Percentiles rank a stretch among this genome's conserved stretches.
Evolutionary conservation across 1,140 invertebrate species (phyloP).

Genomic region (Micrasema minimum): DNA sequence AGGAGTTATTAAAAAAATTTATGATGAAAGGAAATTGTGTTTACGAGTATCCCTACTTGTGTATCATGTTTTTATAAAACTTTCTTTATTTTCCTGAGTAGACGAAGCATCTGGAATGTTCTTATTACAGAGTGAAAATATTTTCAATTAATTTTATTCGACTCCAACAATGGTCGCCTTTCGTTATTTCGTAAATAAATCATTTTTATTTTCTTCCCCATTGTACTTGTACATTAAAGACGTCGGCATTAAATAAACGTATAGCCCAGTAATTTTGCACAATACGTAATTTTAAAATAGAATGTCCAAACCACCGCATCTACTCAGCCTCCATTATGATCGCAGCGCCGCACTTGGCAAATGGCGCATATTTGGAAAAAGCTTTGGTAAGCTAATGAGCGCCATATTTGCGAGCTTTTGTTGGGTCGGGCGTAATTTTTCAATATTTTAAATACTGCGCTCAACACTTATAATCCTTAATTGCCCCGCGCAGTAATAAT

Average conservation of each 20-base stretch:
- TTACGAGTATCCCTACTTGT: too few relatives aligned
- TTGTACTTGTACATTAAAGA: not conserved
- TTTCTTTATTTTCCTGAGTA: too few relatives aligned
- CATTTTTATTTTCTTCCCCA: constrained; percentile 3
- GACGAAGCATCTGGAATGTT: too few relatives aligned
- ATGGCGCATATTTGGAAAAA: constrained; percentile 40
- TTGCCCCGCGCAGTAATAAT: constrained; percentile 40
- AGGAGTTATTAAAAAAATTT: too few relatives aligned
- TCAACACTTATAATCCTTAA: constrained; percentile 46
- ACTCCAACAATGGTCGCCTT: not conserved
- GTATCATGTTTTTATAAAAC: too few relatives aligned
- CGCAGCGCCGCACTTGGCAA: constrained; percentile 41
- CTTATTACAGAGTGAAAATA: not conserved
- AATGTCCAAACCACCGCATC: not conserved
- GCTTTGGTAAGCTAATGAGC: constrained; percentile 45
- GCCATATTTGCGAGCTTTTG: constrained; percentile 31
- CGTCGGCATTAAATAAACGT: not conserved
- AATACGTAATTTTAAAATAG: not conserved
- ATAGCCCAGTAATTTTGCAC: constrained; percentile 3
- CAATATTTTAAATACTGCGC: constrained; percentile 47
- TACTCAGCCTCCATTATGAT: constrained; percentile 16
- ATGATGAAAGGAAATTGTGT: too few relatives aligned
- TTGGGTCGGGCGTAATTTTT: constrained; percentile 36
- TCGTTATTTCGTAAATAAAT: not conserved
- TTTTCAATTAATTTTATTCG: constrained; percentile 1